Conservation (phyloP, 2,888 invertebrate genomes). For the Endotricha flammealis region DNA sequence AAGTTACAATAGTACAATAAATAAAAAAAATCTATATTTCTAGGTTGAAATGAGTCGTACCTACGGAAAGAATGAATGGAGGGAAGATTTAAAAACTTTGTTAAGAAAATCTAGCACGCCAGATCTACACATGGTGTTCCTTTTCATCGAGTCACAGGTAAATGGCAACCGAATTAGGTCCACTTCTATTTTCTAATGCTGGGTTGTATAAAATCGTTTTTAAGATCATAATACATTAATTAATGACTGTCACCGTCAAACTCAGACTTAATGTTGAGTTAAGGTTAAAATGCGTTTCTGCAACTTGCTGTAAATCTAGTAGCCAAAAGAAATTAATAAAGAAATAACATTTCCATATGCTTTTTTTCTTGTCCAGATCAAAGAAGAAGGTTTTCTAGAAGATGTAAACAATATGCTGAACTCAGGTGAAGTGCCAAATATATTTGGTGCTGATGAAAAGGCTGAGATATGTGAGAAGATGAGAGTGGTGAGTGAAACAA, state of each 20-base stretch:
- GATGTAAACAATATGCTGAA: conserved; percentile 95
- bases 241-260: too few relatives aligned
- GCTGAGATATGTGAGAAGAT: conserved; percentile 95
- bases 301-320: too few relatives aligned
- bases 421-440: conserved; percentile 95
- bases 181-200: too few relatives aligned
- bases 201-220: too few relatives aligned
- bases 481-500: conserved; percentile 73
- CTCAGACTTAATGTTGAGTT: too few relatives aligned
- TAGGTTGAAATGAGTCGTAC: conserved; percentile 94
- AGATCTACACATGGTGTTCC: conserved; percentile 92
- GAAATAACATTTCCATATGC: neutral
- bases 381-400: conserved; percentile 95
- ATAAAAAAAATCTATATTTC: too few relatives aligned
- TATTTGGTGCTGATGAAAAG: conserved; percentile 91
- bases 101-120: conserved; percentile 88
- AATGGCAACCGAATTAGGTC: too few relatives aligned
- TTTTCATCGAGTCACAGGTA: conserved; percentile 94
- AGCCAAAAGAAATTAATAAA: too few relatives aligned
- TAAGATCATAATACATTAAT: too few relatives aligned
- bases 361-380: conserved; percentile 79
- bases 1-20: too few relatives aligned
- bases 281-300: too few relatives aligned
- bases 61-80: conserved; percentile 91
- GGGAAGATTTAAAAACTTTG: conserved; percentile 92